Evolutionary conservation across 2,888 invertebrate genomes (phyloP).

Genomic region (Tenthredo scrophulariae): DNA sequence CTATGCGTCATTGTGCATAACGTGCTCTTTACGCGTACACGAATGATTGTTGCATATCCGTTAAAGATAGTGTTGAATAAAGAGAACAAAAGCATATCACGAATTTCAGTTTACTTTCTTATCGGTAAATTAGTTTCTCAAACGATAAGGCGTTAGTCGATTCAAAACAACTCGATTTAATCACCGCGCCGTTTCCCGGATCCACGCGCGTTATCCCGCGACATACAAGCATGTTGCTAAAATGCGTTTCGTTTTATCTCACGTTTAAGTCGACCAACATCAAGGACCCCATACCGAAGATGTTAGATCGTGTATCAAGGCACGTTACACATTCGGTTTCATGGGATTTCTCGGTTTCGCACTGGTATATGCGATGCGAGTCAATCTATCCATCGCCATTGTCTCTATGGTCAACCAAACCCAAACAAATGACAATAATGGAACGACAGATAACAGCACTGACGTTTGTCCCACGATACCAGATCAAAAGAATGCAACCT

Average conservation of each 20-base stretch:
- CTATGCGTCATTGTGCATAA: not conserved
- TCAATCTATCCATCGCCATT: conserved; percentile 95
- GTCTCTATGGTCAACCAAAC: conserved; percentile 95
- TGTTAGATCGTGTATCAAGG: conserved; percentile 85
- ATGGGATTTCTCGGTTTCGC: conserved; percentile 94
- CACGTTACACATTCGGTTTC: conserved; percentile 89
- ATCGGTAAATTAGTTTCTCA: not conserved
- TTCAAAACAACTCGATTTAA: not conserved
- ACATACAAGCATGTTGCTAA: not conserved
- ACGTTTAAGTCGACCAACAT: conserved; percentile 62
- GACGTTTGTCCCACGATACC: conserved; percentile 81
- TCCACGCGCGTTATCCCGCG: not conserved
- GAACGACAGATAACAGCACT: conserved; percentile 77
- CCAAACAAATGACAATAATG: conserved; percentile 80
- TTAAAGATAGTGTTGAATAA: not conserved
- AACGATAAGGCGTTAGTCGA: not conserved
- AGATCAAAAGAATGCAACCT: conserved; percentile 72
- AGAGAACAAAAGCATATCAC: not conserved
- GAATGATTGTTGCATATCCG: not conserved
- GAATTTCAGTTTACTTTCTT: not conserved
- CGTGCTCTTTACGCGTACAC: not conserved
- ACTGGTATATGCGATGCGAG: conserved; percentile 93
- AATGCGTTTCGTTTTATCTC: not conserved
- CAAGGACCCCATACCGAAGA: conserved; percentile 78
- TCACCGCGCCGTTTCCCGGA: not conserved